These are phyloP conservation scores for Cristatella mucedo DNA, from an alignment of 2,888 invertebrate genomes.

Conservation along the genomic window DNA sequence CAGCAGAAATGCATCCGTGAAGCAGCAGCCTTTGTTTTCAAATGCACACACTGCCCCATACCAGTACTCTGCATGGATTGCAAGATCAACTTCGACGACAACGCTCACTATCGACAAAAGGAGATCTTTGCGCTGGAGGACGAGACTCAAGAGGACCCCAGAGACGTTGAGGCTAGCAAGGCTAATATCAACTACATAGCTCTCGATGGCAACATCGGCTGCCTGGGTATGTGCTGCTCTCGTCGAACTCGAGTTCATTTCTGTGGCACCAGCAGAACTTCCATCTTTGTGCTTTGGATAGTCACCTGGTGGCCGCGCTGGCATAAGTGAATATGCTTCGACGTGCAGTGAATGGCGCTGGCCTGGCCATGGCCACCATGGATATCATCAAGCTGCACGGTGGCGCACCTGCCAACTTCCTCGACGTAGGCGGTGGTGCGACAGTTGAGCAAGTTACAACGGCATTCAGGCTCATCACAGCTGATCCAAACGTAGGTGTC, in stretches of 20 bases:
- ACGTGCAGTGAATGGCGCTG: conserved; percentile 68
- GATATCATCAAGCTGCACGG: conserved; percentile 91
- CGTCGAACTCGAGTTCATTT: no score
- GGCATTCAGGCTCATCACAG: conserved; percentile 86
- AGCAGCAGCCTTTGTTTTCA: no score
- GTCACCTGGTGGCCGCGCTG: no score
- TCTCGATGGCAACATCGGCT: conserved; percentile 79
- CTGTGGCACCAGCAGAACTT: conserved; percentile 1
- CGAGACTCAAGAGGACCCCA: conserved; percentile 75
- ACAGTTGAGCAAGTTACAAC: conserved; percentile 74
- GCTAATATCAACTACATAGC: conserved; percentile 83
- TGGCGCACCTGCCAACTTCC: conserved; percentile 84
- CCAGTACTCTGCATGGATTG: conserved; percentile 80
- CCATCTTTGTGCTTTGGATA: not conserved
- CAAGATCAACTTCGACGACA: conserved; percentile 87
- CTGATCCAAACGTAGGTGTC: conserved; percentile 57
- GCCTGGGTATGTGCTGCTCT: conserved; percentile 50
- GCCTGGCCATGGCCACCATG: conserved; percentile 95
- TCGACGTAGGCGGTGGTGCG: conserved; percentile 90
- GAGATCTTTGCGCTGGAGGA: conserved; percentile 64
- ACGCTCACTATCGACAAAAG: conserved; percentile 77
- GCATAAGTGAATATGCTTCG: conserved; percentile 1
- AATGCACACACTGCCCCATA: no score
- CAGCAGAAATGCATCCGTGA: no score
- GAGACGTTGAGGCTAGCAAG: conserved; percentile 77